phyloP scores from a whole-genome alignment of 2,888 invertebrate species.

The Allolobophora icterica region DNA sequence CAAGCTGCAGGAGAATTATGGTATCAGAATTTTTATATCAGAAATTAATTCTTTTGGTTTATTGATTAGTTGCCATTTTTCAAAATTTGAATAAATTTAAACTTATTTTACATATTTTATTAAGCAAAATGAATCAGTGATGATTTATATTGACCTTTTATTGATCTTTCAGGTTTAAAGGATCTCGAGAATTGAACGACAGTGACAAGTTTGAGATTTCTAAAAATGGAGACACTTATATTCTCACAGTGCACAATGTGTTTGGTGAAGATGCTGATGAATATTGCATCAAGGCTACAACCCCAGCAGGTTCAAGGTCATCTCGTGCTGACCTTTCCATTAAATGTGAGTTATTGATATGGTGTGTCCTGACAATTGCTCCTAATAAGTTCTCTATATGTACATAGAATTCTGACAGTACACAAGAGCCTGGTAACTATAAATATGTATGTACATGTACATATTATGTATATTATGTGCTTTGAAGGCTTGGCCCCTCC shows the following conservation, averaged over 20 bases:
- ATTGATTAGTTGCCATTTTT: neutral
- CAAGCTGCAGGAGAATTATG: neutral
- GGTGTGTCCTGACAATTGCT: neutral
- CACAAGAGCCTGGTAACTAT: neutral
- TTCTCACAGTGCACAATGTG: constrained; percentile 87
- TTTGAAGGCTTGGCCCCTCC: no score
- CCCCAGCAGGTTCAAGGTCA: constrained; percentile 91
- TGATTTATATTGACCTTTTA: neutral
- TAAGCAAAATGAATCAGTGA: neutral
- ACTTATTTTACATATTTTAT: neutral
- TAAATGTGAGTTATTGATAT: constrained; percentile 79
- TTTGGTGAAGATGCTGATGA: constrained; percentile 98
- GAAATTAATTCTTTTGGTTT: neutral
- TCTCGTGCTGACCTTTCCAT: constrained; percentile 94
- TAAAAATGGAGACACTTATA: constrained; percentile 83
- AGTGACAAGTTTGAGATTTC: constrained; percentile 85
- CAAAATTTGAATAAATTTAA: neutral
- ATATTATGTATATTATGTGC: no score
- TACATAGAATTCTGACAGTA: neutral
- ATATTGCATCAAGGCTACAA: constrained; percentile 92
- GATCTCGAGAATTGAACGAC: constrained; percentile 90
- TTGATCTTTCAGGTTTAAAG: constrained; percentile 78
- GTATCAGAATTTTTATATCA: neutral
- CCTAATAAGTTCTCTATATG: neutral
- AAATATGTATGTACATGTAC: neutral